phyloP scores from a whole-genome alignment of 2,888 invertebrate species.

The Eilema caniola region DNA sequence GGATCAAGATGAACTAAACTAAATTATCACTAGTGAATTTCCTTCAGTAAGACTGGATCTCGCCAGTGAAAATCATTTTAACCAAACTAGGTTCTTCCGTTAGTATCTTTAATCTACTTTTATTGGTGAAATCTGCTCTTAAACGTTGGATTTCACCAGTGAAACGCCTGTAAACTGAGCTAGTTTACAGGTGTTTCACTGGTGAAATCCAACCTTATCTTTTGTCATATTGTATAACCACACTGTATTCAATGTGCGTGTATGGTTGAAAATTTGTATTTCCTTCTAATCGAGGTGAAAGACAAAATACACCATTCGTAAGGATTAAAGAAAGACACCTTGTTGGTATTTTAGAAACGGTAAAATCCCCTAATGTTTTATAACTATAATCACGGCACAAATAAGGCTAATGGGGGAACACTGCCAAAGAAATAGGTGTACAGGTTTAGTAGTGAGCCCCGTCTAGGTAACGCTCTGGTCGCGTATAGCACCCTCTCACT shows the following conservation, averaged over 20 bases:
- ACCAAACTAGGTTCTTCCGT: neutral
- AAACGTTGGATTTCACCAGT: neutral
- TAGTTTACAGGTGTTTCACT: neutral
- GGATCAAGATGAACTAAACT: neutral
- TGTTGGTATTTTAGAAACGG: neutral
- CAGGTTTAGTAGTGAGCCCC: too few species aligned
- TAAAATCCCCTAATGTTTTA: too few species aligned
- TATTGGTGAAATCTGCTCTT: neutral
- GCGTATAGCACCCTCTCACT: too few species aligned
- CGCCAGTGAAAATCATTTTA: neutral
- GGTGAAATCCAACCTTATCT: neutral
- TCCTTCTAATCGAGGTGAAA: slow-evolving; percentile 1
- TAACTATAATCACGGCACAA: too few species aligned
- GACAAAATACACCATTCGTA: neutral
- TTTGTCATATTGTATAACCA: too few species aligned
- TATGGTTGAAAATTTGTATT: neutral
- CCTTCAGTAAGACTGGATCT: neutral
- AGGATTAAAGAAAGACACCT: neutral
- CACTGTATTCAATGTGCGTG: neutral
- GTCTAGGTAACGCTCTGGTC: too few species aligned
- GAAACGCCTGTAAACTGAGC: too few species aligned
- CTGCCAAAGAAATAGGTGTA: neutral
- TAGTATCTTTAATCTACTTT: too few species aligned
- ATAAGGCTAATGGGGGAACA: neutral
- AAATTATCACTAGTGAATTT: neutral